A percentile compares a stretch with the other conserved stretches of the same genome.
phyloP scores from a whole-genome alignment of 35 echinoderm and acorn worm genomes.

The Holothuria glaberrima region DNA sequence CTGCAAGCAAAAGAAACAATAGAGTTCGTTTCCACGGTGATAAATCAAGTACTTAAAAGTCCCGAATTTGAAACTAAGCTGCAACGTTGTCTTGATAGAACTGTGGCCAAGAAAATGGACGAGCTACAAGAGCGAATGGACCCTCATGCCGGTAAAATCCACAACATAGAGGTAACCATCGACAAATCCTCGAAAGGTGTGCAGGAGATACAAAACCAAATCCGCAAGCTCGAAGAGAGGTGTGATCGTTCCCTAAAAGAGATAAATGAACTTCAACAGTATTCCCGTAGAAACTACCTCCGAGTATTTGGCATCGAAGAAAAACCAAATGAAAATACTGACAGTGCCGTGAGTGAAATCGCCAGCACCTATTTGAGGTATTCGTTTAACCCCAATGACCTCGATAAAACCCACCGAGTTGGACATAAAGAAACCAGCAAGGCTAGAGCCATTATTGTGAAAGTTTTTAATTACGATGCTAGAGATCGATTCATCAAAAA shows the following conservation, averaged over 20 bases:
- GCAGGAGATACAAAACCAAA: too few species aligned
- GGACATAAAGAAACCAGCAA: not conserved
- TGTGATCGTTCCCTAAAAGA: conserved; percentile 32
- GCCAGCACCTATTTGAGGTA: not conserved
- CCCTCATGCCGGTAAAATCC: too few species aligned
- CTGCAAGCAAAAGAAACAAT: too few species aligned
- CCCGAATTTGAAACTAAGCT: too few species aligned
- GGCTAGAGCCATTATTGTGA: conserved; percentile 3
- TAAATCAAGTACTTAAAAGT: too few species aligned
- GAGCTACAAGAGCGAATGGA: too few species aligned
- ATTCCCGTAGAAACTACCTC: conserved; percentile 23
- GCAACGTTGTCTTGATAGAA: too few species aligned
- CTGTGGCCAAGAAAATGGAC: too few species aligned
- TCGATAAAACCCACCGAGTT: conserved; percentile 10
- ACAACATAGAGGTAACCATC: too few species aligned
- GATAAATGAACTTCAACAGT: conserved; percentile 23
- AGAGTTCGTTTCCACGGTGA: too few species aligned
- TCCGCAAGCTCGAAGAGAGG: too few species aligned
- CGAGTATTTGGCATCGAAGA: conserved; percentile 30
- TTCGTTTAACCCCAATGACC: not conserved
- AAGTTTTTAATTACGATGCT: conserved; percentile 2
- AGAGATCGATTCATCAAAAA: not conserved
- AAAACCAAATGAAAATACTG: not conserved
- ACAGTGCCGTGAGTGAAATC: not conserved
- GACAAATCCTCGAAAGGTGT: too few species aligned